Percentiles rank a stretch among this genome's conserved stretches.
Conservation (phyloP, 2,797 vertebrate species). For the Hydrophis major region DNA sequence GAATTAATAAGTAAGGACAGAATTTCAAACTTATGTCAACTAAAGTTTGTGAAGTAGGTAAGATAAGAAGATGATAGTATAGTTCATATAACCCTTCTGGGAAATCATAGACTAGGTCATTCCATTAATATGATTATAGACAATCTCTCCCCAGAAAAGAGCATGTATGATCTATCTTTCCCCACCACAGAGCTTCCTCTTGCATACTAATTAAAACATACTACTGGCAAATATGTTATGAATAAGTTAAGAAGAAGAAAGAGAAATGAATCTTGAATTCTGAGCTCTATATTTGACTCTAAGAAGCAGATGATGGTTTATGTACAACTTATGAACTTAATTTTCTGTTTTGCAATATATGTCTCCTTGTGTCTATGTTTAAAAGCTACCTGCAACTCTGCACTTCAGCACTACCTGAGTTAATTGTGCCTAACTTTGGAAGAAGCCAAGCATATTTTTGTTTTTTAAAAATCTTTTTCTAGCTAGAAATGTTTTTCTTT, state of each 20-base stretch:
- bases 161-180: conserved; percentile 53
- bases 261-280: not conserved
- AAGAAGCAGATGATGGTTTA: not conserved
- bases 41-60: conserved; percentile 57
- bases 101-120: conserved; percentile 62
- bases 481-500: not conserved
- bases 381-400: not conserved
- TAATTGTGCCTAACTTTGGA: not conserved
- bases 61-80: conserved; percentile 57
- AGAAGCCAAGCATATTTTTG: not conserved
- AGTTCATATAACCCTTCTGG: conserved; percentile 52
- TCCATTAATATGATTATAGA: conserved; percentile 63
- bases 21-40: conserved; percentile 57
- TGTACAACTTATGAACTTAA: not conserved
- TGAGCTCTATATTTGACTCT: not conserved
- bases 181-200: conserved; percentile 44
- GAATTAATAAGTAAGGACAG: conserved; percentile 58
- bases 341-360: not conserved
- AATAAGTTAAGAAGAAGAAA: conserved; percentile 12
- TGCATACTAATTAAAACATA: conserved; percentile 58
- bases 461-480: not conserved
- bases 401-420: not conserved
- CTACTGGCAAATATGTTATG: conserved; percentile 17
- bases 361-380: not conserved
- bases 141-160: conserved; percentile 47